Evolutionary conservation across 1,140 invertebrate species (phyloP).

Genomic region (Helicoverpa armigera): DNA sequence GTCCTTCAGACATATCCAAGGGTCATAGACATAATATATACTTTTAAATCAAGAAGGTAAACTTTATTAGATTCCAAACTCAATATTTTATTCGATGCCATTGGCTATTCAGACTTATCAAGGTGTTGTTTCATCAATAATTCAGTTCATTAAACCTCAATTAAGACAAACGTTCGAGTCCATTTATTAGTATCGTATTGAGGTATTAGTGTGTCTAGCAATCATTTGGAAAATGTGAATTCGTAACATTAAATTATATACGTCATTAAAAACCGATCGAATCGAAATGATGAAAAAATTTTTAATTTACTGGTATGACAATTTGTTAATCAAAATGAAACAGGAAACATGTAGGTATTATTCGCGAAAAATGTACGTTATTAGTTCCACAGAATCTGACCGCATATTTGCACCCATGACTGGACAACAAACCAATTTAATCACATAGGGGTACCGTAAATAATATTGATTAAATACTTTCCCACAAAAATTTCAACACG

Average conservation of each 20-base stretch:
- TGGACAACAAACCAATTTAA: constrained; percentile 15
- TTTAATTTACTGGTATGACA: background rate
- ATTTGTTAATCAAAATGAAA: background rate
- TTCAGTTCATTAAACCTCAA: constrained; percentile 27
- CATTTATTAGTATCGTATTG: constrained; percentile 10
- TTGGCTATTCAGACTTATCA: constrained; percentile 15
- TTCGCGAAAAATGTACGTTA: background rate
- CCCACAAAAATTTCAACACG: constrained; percentile 32
- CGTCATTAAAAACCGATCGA: background rate
- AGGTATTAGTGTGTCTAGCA: background rate
- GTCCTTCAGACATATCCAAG: constrained; percentile 13
- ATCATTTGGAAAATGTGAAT: constrained; percentile 1
- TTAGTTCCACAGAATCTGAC: constrained; percentile 7
- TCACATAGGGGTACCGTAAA: constrained; percentile 29
- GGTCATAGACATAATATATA: constrained; percentile 24
- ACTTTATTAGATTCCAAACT: constrained; percentile 22
- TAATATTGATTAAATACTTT: constrained; percentile 41
- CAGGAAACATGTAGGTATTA: background rate
- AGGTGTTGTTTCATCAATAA: constrained; percentile 38
- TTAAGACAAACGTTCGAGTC: constrained; percentile 16
- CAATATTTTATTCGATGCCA: constrained; percentile 1
- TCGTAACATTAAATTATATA: background rate
- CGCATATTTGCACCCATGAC: constrained; percentile 34
- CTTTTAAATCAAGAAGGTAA: constrained; percentile 16
- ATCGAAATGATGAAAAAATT: background rate